Base-by-base conservation (phyloP, 2,797 vertebrate genomes). In the Eulemur albifrons region DNA sequence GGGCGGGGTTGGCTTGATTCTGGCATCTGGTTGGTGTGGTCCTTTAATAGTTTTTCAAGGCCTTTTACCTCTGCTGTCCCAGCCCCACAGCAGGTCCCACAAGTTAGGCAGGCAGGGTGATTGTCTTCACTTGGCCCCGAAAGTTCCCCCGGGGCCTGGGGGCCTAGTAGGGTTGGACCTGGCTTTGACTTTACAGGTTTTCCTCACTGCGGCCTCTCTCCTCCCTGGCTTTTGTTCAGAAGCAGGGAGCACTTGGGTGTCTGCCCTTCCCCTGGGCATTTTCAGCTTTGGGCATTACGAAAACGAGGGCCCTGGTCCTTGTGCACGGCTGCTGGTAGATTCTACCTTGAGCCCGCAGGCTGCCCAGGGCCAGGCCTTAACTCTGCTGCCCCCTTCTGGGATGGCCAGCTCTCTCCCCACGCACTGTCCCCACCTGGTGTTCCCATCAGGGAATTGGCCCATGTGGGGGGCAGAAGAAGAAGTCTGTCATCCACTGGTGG, bases 311-410 rank as follows among this genome's bases (percentile, higher is more conserved):
- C 15, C 6, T 45, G 79, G 43, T 84, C 65, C 65, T 48, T 12
- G 2, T 67, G 61, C 54, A 12, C 25, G 45, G 54, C 25, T 38
- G 2, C 35, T 12, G 77, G 82, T 93, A 79, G 93, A 84, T 88
- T 88, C 59, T 85, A 0, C 79, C 65, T 73, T 25, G 40, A 95
- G 59, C 72, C 67, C 38, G 1, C 43, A 76, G 48, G 57, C 59
- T 40, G n/a, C 70, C 89, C 38, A 13, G 1, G 25, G 52, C 72
- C 80, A 93, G 86, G 30, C 93, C 61, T 38, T 88, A 63, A 5
- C 96, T 98, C 96, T 97, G 97, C 97, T 97, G 97, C 97, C 97
- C 97, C 61, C 97, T 97, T 96, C 96, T 97, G 97, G 97, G 91
- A 14, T 88, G 85, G 59, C 77, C 92, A 2, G 8, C 40, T 80